Percentiles rank a stretch among this genome's conserved stretches.
Evolutionary conservation across 2,797 vertebrate genomes (phyloP).

Genomic region (Saxicola maurus): DNA sequence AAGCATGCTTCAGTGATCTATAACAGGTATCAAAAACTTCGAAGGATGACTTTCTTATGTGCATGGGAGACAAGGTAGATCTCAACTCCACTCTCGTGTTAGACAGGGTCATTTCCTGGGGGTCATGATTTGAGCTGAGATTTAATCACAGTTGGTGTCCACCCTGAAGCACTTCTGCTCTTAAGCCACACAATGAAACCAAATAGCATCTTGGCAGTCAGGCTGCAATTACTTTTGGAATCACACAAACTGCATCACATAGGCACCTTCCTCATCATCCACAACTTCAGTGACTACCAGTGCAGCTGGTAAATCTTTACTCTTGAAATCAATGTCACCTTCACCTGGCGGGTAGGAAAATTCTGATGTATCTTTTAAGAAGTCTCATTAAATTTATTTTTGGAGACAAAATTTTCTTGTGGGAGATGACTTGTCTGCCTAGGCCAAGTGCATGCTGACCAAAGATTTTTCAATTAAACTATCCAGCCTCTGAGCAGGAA

Average conservation of each 20-base stretch:
- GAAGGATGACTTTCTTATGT: not conserved
- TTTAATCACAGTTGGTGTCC: not conserved
- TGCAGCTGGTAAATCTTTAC: not conserved
- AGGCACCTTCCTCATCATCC: not conserved
- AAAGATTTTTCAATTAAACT: not conserved
- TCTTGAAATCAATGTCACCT: not conserved
- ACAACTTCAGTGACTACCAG: not conserved
- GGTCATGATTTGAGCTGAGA: not conserved
- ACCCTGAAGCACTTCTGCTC: not conserved
- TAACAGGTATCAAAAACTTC: not conserved
- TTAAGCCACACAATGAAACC: not conserved
- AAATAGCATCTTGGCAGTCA: not conserved
- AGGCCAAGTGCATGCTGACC: not conserved
- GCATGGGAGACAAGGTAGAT: not conserved
- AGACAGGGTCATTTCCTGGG: not conserved
- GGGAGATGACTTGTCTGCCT: not conserved
- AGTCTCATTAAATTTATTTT: not conserved
- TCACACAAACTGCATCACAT: not conserved
- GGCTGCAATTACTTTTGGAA: not conserved
- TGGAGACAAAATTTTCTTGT: not conserved
- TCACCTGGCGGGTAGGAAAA: not conserved
- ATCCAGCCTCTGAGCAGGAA: not conserved
- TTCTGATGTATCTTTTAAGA: not conserved
- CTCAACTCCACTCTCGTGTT: not conserved
- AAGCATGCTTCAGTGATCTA: not conserved